A percentile compares a stretch with the other conserved stretches of the same genome.
Evolutionary conservation across 2,888 invertebrate genomes (phyloP).

Genomic region (Ecliptopera silaceata): DNA sequence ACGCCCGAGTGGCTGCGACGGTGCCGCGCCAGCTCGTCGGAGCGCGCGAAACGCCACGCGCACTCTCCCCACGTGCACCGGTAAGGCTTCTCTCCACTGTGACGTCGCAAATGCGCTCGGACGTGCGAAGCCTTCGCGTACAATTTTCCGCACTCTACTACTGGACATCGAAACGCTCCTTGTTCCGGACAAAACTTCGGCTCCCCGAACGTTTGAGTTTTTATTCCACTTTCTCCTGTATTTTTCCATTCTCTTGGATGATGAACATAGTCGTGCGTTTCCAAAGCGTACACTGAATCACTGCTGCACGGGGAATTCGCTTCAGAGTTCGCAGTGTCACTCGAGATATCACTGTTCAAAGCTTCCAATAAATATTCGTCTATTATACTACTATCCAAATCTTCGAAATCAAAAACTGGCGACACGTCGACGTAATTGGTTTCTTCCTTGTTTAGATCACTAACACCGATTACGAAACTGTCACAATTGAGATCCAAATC

Average conservation of each 20-base stretch:
- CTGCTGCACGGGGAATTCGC: constrained; percentile 52
- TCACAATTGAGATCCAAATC: constrained; percentile 71
- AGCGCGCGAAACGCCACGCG: constrained; percentile 96
- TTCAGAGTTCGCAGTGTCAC: constrained; percentile 54
- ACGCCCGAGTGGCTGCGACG: constrained; percentile 97
- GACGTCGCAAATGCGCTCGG: constrained; percentile 93
- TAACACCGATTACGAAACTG: constrained; percentile 63
- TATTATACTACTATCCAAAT: constrained; percentile 69
- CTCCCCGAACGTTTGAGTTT: constrained; percentile 66
- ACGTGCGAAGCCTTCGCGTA: constrained; percentile 96
- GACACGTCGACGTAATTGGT: constrained; percentile 53
- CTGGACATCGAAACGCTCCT: constrained; percentile 87
- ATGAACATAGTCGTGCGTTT: constrained; percentile 50
- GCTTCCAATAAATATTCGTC: constrained; percentile 72
- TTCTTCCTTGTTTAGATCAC: constrained; percentile 61
- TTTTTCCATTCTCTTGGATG: constrained; percentile 44
- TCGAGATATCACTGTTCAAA: constrained; percentile 59
- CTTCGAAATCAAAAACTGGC: constrained; percentile 68
- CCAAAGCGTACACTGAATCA: constrained; percentile 55
- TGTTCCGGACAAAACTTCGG: constrained; percentile 73
- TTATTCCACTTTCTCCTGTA: constrained; percentile 45
- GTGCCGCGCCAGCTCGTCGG: constrained; percentile 96
- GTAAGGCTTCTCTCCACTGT: constrained; percentile 92
- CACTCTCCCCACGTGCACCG: constrained; percentile 91
- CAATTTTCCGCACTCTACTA: constrained; percentile 88